Base-by-base conservation (phyloP, 2,113 vertebrate species). In the Malurus melanocephalus region DNA sequence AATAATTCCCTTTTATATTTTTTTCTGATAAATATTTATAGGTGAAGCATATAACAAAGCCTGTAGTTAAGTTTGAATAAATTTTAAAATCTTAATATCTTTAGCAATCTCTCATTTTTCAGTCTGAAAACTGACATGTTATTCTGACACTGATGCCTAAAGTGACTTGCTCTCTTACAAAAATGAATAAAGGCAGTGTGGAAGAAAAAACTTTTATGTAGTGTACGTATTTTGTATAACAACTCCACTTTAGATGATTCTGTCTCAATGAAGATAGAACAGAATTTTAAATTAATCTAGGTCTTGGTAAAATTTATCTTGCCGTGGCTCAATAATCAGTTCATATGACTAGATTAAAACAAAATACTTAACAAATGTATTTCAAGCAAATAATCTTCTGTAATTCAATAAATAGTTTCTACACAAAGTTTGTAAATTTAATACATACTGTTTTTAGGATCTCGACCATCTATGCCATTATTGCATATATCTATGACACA, bases 1-100 rank as follows among this genome's bases (percentile, higher is more conserved):
- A 96, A 95, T 92, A 90, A 94, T 93, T 95, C 85, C 45, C 65
- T 93, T 91, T 93, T 85, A 89, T 92, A 68, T 89, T 65, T 87
- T 38, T 88, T 89, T 76, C 51, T 91, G 64, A 89, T 91, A 80
- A 90, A 91, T 93, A 92, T 93, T 90, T 92, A 94, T 94, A 85
- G 57, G 46, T 87, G 68, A 87, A 73, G 24, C 17, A 43, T 74
- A 35, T 83, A 79, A 69, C 32, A 92, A 88, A 92, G 67, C 16
- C 52, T 53, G 27, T 89, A 66, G 49, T 90, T 78, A 93, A 65
- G 23, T 76, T 10, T 80, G 79, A 91, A 91, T 85, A 81, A 33
- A 15, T 92, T 88, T 93, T 80, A 23, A 76, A 56, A 75, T 72
- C 38, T 67, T 67, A 45, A 7, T 72, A 76, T 40, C 35, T 76